Evolutionary conservation across 2,888 invertebrate genomes (phyloP).

Genomic region (Drosophila nr. perissopoda): DNA sequence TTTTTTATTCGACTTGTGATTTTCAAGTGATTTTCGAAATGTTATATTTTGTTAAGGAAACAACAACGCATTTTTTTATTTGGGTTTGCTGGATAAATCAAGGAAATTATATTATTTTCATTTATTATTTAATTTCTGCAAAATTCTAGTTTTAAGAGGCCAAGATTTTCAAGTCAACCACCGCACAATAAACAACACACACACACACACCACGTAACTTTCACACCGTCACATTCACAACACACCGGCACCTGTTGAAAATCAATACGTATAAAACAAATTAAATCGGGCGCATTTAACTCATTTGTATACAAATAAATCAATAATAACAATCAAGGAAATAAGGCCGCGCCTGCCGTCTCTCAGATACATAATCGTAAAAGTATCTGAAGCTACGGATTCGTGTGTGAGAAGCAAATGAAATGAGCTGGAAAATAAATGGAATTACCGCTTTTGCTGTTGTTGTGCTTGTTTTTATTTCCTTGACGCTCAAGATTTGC

Average conservation of each 20-base stretch:
- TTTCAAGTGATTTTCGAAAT: slow-evolving; percentile 17
- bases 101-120: not conserved
- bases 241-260: slow-evolving; percentile 45
- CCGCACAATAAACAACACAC: slow-evolving; percentile 5
- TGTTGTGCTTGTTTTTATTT: slow-evolving; percentile 13
- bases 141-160: not conserved
- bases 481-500: slow-evolving; percentile 25
- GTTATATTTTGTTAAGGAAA: slow-evolving; percentile 29
- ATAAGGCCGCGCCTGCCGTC: slow-evolving; percentile 38
- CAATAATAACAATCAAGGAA: slow-evolving; percentile 68
- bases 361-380: slow-evolving; percentile 8
- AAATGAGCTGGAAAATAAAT: slow-evolving; percentile 39
- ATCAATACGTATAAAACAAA: slow-evolving; percentile 34
- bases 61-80: not conserved
- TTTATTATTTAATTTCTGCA: not conserved
- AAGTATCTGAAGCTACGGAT: slow-evolving; percentile 18
- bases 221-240: slow-evolving; percentile 1
- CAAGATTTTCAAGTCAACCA: not conserved
- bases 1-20: slow-evolving; percentile 5
- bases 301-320: slow-evolving; percentile 44
- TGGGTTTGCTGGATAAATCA: slow-evolving; percentile 8
- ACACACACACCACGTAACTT: not conserved
- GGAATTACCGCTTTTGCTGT: slow-evolving; percentile 1
- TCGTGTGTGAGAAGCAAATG: slow-evolving; percentile 28
- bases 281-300: slow-evolving; percentile 10